A percentile compares a stretch with the other conserved stretches of the same genome.
These are phyloP conservation scores for Euplagia quadripunctaria DNA, from an alignment of 2,888 invertebrate genomes.

Conservation along the genomic window DNA sequence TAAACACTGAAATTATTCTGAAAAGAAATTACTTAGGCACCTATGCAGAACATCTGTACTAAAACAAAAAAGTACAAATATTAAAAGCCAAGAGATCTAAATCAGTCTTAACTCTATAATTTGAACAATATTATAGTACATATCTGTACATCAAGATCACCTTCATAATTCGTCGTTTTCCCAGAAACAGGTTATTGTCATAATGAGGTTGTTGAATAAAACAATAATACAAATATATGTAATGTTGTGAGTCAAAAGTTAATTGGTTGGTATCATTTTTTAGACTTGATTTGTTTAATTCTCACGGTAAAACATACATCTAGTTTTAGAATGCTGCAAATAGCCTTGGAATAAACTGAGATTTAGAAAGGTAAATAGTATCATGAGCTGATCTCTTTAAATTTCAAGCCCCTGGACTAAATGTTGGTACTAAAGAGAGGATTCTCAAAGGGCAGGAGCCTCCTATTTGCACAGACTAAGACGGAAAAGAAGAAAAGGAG, in stretches of 20 bases:
- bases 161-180: conserved; percentile 80
- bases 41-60: neutral
- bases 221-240: conserved; percentile 51
- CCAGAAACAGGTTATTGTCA: conserved; percentile 65
- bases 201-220: conserved; percentile 61
- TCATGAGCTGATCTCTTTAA: too few relatives aligned
- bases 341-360: neutral
- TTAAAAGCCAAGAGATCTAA: conserved; percentile 54
- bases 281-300: conserved; percentile 38
- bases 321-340: neutral
- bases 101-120: conserved; percentile 64
- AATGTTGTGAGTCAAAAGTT: conserved; percentile 50
- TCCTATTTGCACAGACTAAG: too few relatives aligned
- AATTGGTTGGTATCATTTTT: conserved; percentile 63
- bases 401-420: too few relatives aligned
- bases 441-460: too few relatives aligned
- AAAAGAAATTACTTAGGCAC: neutral
- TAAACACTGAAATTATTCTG: neutral
- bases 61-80: conserved; percentile 7
- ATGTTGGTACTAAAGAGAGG: too few relatives aligned
- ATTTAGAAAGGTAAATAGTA: too few relatives aligned
- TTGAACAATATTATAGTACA: conserved; percentile 59
- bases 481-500: too few relatives aligned
- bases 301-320: conserved; percentile 34
- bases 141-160: conserved; percentile 71